Evolutionary conservation across 2,113 vertebrate genomes (phyloP), one percentile per base, ranked within the genome.

Genomic region (Hyperopisus bebe): DNA sequence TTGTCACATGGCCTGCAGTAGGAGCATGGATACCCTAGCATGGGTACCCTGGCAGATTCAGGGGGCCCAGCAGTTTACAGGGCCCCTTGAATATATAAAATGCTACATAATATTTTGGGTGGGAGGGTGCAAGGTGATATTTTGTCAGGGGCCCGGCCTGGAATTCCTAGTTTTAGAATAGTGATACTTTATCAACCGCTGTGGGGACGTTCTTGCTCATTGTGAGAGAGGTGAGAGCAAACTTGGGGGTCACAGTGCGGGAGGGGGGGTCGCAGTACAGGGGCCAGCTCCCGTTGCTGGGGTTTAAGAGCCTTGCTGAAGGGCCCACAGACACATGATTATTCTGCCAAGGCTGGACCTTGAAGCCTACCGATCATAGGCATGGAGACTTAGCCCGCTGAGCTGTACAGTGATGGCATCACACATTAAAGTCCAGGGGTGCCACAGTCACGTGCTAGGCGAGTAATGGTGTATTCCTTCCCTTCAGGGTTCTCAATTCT

Each of bases 401-500:
- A 66, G 8, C n/a, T 66, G n/a, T 66, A 39, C 10, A 17, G 70
- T 77, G 70, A 77, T 39, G 70, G 70, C 31, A 39, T 10, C 70
- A 35, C 10, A 39, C 35, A 27, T 83, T 46, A 62, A 88, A 88
- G 27, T 31, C 31, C 13, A 46, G n/a, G 24, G 11, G 15, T 55
- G 24, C 13, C 27, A n/a, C 35, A 24, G 35, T 62, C 11, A 39
- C 11, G 4, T 6, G 17, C 53, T 10, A 4, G 6, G 9, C 13
- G 1, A 58, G 11, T 58, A 21, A 58, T 13, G 31, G 0, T 44
- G 11, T 66, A 9, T n/a, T 91, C 93, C 94, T 93, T 85, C 90
- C 86, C 90, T 62, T 91, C 89, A 99, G 98, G 98, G 92, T 99
- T 99, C 95, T 98, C 98, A 47, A 99, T 99, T 92, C 97, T 99